Evolutionary conservation across 1,140 invertebrate species (phyloP), one percentile per base, ranked within the genome.

Genomic region (Nasonia giraulti): DNA sequence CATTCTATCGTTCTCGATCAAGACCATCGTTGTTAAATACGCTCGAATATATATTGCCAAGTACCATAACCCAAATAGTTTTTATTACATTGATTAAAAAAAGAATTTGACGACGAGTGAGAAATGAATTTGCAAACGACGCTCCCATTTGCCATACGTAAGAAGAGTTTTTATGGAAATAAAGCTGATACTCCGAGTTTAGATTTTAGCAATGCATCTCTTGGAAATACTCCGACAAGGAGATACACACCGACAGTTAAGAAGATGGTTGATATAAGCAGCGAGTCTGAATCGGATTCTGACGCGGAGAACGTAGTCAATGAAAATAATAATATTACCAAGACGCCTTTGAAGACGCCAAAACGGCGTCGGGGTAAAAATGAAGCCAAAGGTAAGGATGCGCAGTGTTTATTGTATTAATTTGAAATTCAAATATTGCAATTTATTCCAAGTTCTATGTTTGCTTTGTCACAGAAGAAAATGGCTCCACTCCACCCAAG

Each of bases 251-350:
- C 91, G 0, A 88, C 84, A 4, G 89, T 91, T 0, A 91, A 88
- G 68, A 92, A 92, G 86, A 83, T 92, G 1, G 89, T 91, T 79
- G 91, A 89, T 8, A 88, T 92, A 73, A 91, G 90, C 79, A 91
- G 90, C 73, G 91, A 92, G 33, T 91, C 91, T 0, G 91, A 91
- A 2, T 90, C 91, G 0, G 91, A 91, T 47, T 91, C 89, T 3
- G 90, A 92, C 11, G 44, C 85, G 2, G 91, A 92, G 75, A 92
- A 92, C 68, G 62, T 66, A 83, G 10, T 85, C 11, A 33, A 69
- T 55, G 37, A 44, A 77, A 87, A 84, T 79, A 83, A 66, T 11
- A 82, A 55, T 33, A 83, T 66, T 23, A 62, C 55, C 0, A 81
- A 88, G 62, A 79, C 75, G 4, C 78, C 20, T 23, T 50, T 44